Base-by-base conservation (phyloP, 2,797 vertebrate species). In the Odontamblyopus lacepedii region DNA sequence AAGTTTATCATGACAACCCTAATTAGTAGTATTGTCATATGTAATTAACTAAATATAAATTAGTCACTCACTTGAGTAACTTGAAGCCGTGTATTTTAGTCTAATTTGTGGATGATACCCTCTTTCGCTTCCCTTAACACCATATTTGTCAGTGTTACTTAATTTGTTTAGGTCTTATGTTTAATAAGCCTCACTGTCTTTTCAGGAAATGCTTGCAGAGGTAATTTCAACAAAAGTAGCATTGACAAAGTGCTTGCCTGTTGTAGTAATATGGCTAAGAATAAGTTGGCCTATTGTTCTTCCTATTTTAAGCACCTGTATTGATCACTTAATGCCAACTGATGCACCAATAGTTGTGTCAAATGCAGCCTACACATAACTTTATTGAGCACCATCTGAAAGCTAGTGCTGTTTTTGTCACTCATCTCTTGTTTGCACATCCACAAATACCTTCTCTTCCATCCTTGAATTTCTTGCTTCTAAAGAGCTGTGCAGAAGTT, bases 131-230 rank as follows among this genome's bases (percentile, higher is more conserved):
- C 12, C 23, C 61, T 23, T n/a, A 56, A 16, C 57, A 35, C 26
- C 68, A 55, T 71, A 19, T 69, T 23, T 59, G n/a, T 15, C 41
- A 70, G 41, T 41, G 35, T 56, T 61, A 66, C 57, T 62, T 50
- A 26, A 56, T 32, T 38, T 56, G 41, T 79, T 71, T 67, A 67
- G 71, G 3, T 73, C 75, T 78, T n/a, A 53, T 69, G 64, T 76
- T 66, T 67, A 69, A 69, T 41, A 70, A 55, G 63, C 70, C 74
- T 82, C 51, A 67, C 55, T 88, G 71, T 82, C 85, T 89, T 93
- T 90, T 91, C 80, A 90, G 87, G 86, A 89, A 91, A 79, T 84
- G 64, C 68, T 81, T 3, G 62, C 75, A 19, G 41, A 72, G 56
- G 48, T 65, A 69, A 61, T 73, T 41, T 41, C 69, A 30, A 62